A percentile compares a stretch with the other conserved stretches of the same genome.
These are phyloP conservation scores for Phodopus roborovskii DNA, from an alignment of 2,113 vertebrate species.

Conservation along the genomic window DNA sequence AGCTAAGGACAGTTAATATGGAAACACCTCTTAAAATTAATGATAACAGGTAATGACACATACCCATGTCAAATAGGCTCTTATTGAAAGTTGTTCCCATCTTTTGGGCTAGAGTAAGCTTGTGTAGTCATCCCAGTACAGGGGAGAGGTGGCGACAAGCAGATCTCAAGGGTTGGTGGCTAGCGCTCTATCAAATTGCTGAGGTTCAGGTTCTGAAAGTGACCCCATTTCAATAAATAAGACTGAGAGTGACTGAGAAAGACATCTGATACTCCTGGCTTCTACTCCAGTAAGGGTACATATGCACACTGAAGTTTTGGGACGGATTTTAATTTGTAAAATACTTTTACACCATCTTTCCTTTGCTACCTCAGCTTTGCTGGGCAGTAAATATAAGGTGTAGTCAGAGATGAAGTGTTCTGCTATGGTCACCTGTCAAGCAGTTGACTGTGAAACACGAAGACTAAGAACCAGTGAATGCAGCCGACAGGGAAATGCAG, in stretches of 20 bases:
- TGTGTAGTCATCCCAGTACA: neutral
- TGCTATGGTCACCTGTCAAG: neutral
- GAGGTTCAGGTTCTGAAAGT: neutral
- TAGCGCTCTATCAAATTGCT: too few species aligned
- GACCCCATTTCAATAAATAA: neutral
- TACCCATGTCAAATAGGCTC: neutral
- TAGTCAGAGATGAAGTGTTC: neutral
- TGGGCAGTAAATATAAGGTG: neutral
- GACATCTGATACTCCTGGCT: neutral
- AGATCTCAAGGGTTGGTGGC: neutral
- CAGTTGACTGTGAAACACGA: neutral
- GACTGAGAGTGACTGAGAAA: too few species aligned
- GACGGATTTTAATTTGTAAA: neutral
- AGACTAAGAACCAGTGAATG: neutral
- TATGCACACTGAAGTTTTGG: neutral
- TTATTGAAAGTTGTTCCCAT: neutral
- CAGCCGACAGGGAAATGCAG: neutral
- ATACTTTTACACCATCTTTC: neutral
- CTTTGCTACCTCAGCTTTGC: neutral
- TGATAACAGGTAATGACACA: neutral
- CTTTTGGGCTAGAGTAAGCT: neutral
- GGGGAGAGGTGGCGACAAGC: too few species aligned
- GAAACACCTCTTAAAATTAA: neutral
- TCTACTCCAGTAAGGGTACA: too few species aligned
- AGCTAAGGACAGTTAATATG: neutral